Evolutionary conservation across 2,888 invertebrate species (phyloP).

Genomic region (Actias luna): DNA sequence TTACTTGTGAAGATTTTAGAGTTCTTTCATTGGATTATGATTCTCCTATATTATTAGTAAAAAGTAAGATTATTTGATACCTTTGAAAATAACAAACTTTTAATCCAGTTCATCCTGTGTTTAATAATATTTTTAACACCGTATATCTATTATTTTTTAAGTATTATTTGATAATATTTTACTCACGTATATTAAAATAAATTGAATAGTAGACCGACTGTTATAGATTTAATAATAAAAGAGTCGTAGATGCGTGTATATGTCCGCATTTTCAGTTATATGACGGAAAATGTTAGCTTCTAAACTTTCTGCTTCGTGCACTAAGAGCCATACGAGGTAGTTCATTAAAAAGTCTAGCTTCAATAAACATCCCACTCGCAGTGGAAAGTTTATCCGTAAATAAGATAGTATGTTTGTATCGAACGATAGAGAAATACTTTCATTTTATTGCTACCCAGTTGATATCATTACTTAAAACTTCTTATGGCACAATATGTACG

Average conservation of each 20-base stretch:
- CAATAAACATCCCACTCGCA: slow-evolving; percentile 25
- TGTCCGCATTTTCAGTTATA: neutral
- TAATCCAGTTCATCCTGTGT: too few relatives aligned
- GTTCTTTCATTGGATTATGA: too few relatives aligned
- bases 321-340: slow-evolving; percentile 20
- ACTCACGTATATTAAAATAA: too few relatives aligned
- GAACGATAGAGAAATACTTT: neutral
- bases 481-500: too few relatives aligned
- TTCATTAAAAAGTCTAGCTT: slow-evolving; percentile 35
- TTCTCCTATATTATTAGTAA: too few relatives aligned
- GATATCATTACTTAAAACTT: neutral
- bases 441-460: neutral
- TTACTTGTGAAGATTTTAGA: too few relatives aligned
- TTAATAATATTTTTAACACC: too few relatives aligned
- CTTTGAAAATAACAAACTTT: too few relatives aligned
- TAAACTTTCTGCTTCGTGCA: slow-evolving; percentile 24
- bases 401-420: neutral
- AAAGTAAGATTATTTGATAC: too few relatives aligned
- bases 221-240: neutral
- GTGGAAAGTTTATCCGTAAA: neutral
- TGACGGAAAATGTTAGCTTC: neutral
- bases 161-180: too few relatives aligned
- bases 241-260: neutral
- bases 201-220: neutral
- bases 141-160: too few relatives aligned